Evolutionary conservation across 2,888 invertebrate species (phyloP).

Genomic region (Bombyx huttoni): DNA sequence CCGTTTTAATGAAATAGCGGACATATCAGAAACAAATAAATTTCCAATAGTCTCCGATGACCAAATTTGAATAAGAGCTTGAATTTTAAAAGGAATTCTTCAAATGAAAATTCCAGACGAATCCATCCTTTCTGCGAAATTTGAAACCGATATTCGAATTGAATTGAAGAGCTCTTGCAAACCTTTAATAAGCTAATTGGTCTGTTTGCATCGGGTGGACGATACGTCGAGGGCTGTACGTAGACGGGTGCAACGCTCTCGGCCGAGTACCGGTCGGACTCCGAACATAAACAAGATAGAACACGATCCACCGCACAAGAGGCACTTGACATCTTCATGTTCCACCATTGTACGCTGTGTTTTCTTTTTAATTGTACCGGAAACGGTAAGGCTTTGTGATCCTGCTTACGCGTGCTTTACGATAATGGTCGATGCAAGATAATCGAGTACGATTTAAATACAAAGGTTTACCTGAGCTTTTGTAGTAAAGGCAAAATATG

Average conservation of each 20-base stretch:
- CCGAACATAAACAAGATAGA: constrained; percentile 48
- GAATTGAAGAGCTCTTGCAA: constrained; percentile 2
- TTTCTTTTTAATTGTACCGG: constrained; percentile 30
- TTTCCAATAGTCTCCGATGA: constrained; percentile 1
- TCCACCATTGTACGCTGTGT: constrained; percentile 27
- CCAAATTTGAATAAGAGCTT: not conserved
- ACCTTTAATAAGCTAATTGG: constrained; percentile 20
- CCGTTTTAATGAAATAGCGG: not conserved
- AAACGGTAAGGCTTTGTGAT: constrained; percentile 11
- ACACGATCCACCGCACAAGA: constrained; percentile 42
- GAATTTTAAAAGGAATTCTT: not conserved
- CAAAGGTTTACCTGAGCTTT: not conserved
- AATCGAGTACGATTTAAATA: not conserved
- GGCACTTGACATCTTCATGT: constrained; percentile 42
- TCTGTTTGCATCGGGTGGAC: constrained; percentile 17
- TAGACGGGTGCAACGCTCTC: constrained; percentile 25
- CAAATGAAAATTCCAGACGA: constrained; percentile 1
- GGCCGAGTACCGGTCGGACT: constrained; percentile 15
- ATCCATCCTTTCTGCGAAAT: constrained; percentile 1
- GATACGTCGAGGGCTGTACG: constrained; percentile 16
- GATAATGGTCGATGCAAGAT: not conserved
- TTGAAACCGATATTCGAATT: constrained; percentile 4
- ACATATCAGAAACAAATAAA: not conserved
- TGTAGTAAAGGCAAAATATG: not conserved
- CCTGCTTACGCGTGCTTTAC: constrained; percentile 5